Base-by-base conservation (phyloP, 2,113 vertebrate genomes). In the Sylvietta virens region DNA sequence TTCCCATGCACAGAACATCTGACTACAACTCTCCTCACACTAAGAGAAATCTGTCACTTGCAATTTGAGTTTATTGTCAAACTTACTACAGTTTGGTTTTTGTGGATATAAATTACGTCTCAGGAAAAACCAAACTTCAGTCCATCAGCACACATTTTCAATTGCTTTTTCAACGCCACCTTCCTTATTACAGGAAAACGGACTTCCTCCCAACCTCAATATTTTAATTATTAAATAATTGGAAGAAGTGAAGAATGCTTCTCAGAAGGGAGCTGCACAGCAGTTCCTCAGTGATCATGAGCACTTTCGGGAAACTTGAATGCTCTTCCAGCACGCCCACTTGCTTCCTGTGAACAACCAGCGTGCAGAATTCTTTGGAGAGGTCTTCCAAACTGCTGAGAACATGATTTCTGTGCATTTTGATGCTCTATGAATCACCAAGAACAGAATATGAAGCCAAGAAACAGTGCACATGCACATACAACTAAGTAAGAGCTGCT, bases 341-440 rank as follows among this genome's bases (percentile, higher is more conserved):
- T 95, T 84, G 82, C 88, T 93, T 97, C 87, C 86, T 50, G 6
- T 73, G 89, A 94, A 72, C 48, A 90, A 62, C 87, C 76, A 88
- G 69, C 4, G 3, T 51, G 86, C 53, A 44, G 78, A 95, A 85
- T 93, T 73, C 82, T 83, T 71, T 78, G 86, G 72, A 88, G 88
- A 92, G 61, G 79, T 62, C 92, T 96, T 86, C 85, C 50, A 37
- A 86, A 95, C 60, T 45, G 65, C 85, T 90, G 79, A 94, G 90
- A 94, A 79, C 76, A 93, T 47, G 28, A 62, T 92, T 92, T 93
- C 77, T 92, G 62, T 67, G 71, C 77, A 88, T 95, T 86, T 50
- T 78, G 81, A 53, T 84, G 70, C 33, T 91, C 56, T 78, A 15
- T 91, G 87, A 92, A 90, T 92, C 84, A 93, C 51, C 35, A 81